Conservation (phyloP, 2,888 invertebrate species). For the Incurvaria masculella region DNA sequence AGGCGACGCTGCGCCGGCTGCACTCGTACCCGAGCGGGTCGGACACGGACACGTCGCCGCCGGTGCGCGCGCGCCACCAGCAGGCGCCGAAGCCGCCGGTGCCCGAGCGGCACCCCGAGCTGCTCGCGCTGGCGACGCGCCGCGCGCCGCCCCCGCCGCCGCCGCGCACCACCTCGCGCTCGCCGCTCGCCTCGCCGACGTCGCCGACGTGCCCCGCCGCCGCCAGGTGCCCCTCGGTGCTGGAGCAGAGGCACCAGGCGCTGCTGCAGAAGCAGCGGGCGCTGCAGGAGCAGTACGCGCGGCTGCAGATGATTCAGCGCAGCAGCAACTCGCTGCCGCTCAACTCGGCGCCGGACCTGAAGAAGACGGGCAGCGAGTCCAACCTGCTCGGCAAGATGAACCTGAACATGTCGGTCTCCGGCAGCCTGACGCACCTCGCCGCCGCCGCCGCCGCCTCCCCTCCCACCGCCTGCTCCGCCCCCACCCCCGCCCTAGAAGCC, state of each 20-base stretch:
- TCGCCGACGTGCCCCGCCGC: conserved; percentile 65
- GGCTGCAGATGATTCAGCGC: conserved; percentile 83
- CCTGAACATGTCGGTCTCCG: conserved; percentile 60
- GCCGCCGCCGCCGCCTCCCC: conserved; percentile 21
- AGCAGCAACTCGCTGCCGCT: conserved; percentile 65
- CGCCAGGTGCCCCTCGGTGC: conserved; percentile 64
- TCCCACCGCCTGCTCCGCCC: conserved; percentile 7
- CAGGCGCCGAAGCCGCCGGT: conserved; percentile 72
- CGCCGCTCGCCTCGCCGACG: conserved; percentile 82
- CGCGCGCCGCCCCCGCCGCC: conserved; percentile 89
- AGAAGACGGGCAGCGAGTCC: conserved; percentile 87
- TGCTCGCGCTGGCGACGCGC: conserved; percentile 67
- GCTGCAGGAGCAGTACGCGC: conserved; percentile 87
- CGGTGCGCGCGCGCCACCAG: conserved; percentile 62
- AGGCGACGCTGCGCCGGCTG: conserved; percentile 66
- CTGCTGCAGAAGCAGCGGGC: conserved; percentile 83
- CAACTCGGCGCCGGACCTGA: conserved; percentile 64
- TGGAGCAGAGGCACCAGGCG: conserved; percentile 88
- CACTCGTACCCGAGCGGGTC: conserved; percentile 86
- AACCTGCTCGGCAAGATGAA: conserved; percentile 83
- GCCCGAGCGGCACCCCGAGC: conserved; percentile 76
- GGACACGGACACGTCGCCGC: conserved; percentile 75
- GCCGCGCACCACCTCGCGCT: conserved; percentile 86
- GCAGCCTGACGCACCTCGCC: conserved; percentile 62
- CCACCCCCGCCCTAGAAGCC: conserved; percentile 14